Base-by-base conservation (phyloP, 37 sponge, comb jelly and placozoan genomes). In the Diacarnus erythraeanus region DNA sequence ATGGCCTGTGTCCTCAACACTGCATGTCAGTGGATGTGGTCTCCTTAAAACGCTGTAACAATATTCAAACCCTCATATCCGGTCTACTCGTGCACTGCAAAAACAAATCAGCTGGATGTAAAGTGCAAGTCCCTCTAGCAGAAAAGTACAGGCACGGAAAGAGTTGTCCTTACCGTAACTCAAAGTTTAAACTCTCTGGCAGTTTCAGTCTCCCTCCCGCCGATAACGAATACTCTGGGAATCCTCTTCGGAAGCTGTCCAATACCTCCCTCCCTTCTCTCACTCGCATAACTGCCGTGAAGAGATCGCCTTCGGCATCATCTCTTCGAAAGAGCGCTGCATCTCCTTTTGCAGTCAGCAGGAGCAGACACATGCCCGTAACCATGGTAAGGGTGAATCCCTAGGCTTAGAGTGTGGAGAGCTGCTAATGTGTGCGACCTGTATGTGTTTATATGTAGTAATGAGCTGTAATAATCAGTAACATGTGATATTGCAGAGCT, bases 131-230 rank as follows among this genome's bases (percentile, higher is more conserved):
- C 17, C 72, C 42, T 1, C 63, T 92, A 0, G 58, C 60, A 17
- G 93, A 92, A 21, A 84, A 83, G 36, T 30, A 59, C 9, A 65
- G 23, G n/a, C 93, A 92, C 79, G 89, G 88, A 35, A 78, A 58
- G 60, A 75, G 30, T 33, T 92, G 93, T 60, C 85, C 76, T 5
- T 70, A 80, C 66, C 64, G 38, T 3, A 37, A 31, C n/a, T n/a
- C n/a, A n/a, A n/a, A n/a, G n/a, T n/a, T n/a, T n/a, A n/a, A n/a
- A n/a, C n/a, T n/a, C n/a, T n/a, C n/a, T n/a, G n/a, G n/a, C n/a
- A n/a, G n/a, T n/a, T n/a, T n/a, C n/a, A n/a, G n/a, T n/a, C n/a
- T n/a, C n/a, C n/a, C n/a, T n/a, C n/a, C n/a, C n/a, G n/a, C n/a
- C n/a, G n/a, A n/a, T n/a, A n/a, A n/a, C n/a, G n/a, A n/a, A n/a